Percentiles rank a stretch among this genome's conserved stretches.
phyloP scores from a whole-genome alignment of 2,888 invertebrate genomes.

The Tanypteryx hageni region DNA sequence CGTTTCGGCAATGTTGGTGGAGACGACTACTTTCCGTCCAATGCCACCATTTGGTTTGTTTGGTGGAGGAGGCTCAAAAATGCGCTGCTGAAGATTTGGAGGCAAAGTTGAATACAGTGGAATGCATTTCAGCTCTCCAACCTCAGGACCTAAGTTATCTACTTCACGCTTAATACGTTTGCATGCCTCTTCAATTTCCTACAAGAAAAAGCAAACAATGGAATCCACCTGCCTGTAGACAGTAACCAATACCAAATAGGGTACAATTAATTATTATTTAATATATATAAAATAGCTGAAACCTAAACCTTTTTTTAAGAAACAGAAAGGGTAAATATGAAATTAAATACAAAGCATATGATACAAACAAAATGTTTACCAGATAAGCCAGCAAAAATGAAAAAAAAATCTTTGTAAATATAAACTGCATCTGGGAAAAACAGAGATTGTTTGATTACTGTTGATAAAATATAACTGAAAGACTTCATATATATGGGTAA shows the following conservation, averaged over 20 bases:
- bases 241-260: not conserved
- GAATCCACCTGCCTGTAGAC: not conserved
- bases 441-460: no score
- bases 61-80: slow-evolving; percentile 98
- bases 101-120: slow-evolving; percentile 99
- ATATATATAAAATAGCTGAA: no score
- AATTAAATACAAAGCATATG: no score
- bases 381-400: no score
- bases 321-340: no score
- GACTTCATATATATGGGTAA: no score
- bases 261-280: not conserved
- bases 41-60: slow-evolving; percentile 92
- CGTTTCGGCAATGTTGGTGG: slow-evolving; percentile 99
- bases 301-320: no score
- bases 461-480: no score
- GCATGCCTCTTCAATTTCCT: slow-evolving; percentile 99
- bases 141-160: slow-evolving; percentile 96
- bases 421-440: no score
- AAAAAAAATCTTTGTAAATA: no score
- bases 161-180: slow-evolving; percentile 97
- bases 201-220: slow-evolving; percentile 23
- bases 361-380: no score
- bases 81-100: slow-evolving; percentile 96
- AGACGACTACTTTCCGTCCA: slow-evolving; percentile 95
- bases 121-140: slow-evolving; percentile 98